Evolutionary conservation across 2,797 vertebrate genomes (phyloP), one percentile per base, ranked within the genome.

Genomic region (Gephyroberyx darwinii): DNA sequence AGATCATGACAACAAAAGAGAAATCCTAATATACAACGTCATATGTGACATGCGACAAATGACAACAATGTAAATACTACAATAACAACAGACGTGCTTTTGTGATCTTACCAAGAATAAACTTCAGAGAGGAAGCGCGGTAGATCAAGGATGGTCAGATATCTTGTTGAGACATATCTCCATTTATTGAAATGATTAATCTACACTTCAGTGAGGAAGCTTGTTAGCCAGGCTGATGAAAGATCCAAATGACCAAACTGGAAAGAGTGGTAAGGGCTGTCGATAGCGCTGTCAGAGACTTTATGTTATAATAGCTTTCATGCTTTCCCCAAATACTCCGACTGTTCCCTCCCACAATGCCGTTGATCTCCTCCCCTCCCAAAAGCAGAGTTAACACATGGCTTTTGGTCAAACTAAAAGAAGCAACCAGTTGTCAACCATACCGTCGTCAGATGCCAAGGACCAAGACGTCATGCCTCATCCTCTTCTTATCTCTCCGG

Each of bases 311-410:
- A 71, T 0, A 17, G 60, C 69, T 22, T 45, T 68, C 68, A 71
- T 69, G 84, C 79, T 83, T 64, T 77, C 43, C 17, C 71, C 71
- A 68, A 73, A 85, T 69, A 68, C 67, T 80, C 78, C 84, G 76
- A 80, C 88, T 87, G 88, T 89, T 86, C 84, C 86, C 88, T 76
- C 88, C 83, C 86, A 82, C 81, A 80, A 64, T 26, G 20, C 43
- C 69, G 57, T 77, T 1, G 58, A 60, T 77, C 70, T 45, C 75
- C 82, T 77, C 81, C 80, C 26, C 82, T 30, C 55, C 69, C 59
- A 67, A 62, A 19, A 68, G 66, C 70, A 65, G 69, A 54, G 63
- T 48, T 19, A 70, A 75, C 80, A 68, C 54, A 31, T 31, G 31
- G 51, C 41, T 81, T 75, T 35, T 0, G 30, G 35, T 30, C 50